Conservation (phyloP, 2,888 invertebrate species). For the Lasioglossum malachurum region DNA sequence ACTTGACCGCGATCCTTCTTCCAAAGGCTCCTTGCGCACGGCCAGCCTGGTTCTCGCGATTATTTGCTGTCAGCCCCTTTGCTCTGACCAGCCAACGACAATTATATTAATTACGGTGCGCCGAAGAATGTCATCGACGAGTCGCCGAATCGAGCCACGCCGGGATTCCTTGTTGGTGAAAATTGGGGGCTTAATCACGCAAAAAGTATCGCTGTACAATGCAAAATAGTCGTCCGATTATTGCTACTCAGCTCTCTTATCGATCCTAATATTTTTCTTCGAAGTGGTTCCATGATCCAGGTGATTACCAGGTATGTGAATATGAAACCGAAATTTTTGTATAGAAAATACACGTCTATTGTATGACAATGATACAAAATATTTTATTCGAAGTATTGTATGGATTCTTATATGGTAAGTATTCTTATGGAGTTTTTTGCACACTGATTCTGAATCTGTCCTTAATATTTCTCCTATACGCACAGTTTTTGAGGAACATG, state of each 20-base stretch:
- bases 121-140: not conserved
- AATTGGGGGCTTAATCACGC: not conserved
- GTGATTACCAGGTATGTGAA: too few species aligned
- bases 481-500: too few species aligned
- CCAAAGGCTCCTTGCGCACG: slow-evolving; percentile 1
- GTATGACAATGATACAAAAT: too few species aligned
- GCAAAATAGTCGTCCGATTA: not conserved
- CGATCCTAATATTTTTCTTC: not conserved
- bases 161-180: not conserved
- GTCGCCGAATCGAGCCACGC: not conserved
- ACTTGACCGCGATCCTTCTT: slow-evolving; percentile 46
- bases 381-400: too few species aligned
- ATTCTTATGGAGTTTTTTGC: too few species aligned
- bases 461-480: too few species aligned
- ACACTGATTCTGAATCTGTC: too few species aligned
- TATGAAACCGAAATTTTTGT: too few species aligned
- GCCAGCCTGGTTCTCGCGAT: not conserved
- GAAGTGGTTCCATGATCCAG: not conserved
- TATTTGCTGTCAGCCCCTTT: not conserved
- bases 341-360: too few species aligned
- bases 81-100: not conserved
- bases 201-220: not conserved
- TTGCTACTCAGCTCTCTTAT: not conserved
- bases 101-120: slow-evolving; percentile 13
- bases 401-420: too few species aligned